Evolutionary conservation across 2,797 vertebrate species (phyloP).

Genomic region (Gymnocypris eckloni): DNA sequence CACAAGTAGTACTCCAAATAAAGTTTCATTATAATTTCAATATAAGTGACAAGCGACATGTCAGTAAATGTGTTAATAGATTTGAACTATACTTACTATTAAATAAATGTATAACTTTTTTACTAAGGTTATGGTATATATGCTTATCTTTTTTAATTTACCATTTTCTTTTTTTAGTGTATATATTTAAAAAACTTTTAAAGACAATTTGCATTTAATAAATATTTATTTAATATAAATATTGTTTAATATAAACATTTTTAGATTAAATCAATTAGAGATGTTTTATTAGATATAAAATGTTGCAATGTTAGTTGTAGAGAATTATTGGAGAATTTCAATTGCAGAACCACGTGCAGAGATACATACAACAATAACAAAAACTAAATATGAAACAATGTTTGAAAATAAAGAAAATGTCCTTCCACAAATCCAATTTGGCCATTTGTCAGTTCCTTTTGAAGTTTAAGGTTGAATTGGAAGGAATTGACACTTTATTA

Average conservation of each 20-base stretch:
- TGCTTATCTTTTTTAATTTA: neutral
- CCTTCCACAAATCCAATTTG: neutral
- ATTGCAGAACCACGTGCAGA: too few species aligned
- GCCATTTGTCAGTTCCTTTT: neutral
- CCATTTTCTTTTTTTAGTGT: neutral
- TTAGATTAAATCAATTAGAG: neutral
- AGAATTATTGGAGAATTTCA: too few species aligned
- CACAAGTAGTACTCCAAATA: neutral
- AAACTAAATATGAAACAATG: neutral
- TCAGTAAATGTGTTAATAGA: neutral
- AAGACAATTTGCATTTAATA: neutral
- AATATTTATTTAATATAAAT: neutral
- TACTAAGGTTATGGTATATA: too few species aligned
- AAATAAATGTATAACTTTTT: neutral
- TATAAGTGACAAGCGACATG: neutral
- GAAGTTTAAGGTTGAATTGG: neutral
- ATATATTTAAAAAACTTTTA: too few species aligned
- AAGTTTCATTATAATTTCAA: neutral
- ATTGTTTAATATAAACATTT: neutral
- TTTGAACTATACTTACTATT: neutral
- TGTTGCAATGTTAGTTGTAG: too few species aligned
- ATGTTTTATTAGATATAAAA: neutral
- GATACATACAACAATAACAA: too few species aligned
- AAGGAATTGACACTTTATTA: constrained; percentile 1
- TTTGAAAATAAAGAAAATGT: neutral